These are phyloP conservation scores for Eumaeus atala DNA, from an alignment of 1,140 invertebrate genomes.

Conservation along the genomic window DNA sequence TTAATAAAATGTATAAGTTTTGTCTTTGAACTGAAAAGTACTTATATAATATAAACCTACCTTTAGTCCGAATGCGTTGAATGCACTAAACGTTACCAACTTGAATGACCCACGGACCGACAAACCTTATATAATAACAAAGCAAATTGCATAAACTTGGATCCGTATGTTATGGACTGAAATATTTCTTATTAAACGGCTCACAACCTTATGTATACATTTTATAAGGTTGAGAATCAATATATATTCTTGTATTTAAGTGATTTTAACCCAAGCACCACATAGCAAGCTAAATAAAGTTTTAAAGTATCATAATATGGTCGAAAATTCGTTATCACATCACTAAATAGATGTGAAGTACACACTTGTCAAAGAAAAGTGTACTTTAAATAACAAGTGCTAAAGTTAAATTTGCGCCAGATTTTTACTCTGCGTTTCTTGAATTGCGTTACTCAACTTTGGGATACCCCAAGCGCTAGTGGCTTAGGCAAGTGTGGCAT, in stretches of 20 bases:
- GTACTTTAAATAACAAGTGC: not conserved
- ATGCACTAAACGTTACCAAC: slow-evolving; percentile 51
- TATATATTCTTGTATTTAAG: no score
- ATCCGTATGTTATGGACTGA: slow-evolving; percentile 43
- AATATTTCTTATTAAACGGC: no score
- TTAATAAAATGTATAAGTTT: not conserved
- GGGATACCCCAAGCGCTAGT: slow-evolving; percentile 57
- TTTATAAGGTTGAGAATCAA: no score
- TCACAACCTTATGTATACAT: no score
- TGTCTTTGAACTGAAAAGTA: not conserved
- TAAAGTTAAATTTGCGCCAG: slow-evolving; percentile 17
- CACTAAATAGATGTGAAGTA: not conserved
- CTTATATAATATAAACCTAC: slow-evolving; percentile 8
- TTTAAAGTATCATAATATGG: not conserved
- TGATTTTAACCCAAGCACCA: no score
- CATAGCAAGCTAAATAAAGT: not conserved
- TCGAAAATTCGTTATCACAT: not conserved
- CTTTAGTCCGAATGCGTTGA: slow-evolving; percentile 30
- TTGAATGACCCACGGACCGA: slow-evolving; percentile 43
- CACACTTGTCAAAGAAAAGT: not conserved
- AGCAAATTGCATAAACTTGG: slow-evolving; percentile 67
- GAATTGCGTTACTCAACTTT: slow-evolving; percentile 61
- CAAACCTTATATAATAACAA: slow-evolving; percentile 70
- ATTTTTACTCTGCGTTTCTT: slow-evolving; percentile 26
- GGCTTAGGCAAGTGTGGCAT: slow-evolving; percentile 34